Evolutionary conservation across 2,888 invertebrate species (phyloP).

Genomic region (Chrysotoxum bicinctum): DNA sequence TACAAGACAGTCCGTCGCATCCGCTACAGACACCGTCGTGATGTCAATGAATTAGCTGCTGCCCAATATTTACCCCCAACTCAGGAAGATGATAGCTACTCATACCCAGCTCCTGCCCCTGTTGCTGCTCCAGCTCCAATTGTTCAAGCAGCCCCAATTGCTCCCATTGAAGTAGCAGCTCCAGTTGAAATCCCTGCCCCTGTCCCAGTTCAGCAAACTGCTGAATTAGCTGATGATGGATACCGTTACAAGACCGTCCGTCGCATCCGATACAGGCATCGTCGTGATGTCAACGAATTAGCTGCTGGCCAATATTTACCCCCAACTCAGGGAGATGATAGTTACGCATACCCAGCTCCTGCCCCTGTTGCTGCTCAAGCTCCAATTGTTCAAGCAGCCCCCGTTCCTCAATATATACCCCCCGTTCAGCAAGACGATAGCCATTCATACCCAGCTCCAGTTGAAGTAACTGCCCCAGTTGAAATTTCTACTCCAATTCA

Average conservation of each 20-base stretch:
- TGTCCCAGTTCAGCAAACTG: neutral
- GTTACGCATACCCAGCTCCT: constrained; percentile 3
- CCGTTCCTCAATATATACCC: constrained; percentile 45
- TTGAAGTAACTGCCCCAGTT: constrained; percentile 2
- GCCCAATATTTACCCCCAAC: constrained; percentile 75
- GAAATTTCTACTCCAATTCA: constrained; percentile 6
- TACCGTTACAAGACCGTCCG: constrained; percentile 68
- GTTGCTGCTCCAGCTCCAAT: neutral
- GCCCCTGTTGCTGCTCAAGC: neutral
- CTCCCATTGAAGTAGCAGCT: neutral
- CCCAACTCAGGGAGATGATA: constrained; percentile 34
- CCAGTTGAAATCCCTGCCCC: constrained; percentile 24
- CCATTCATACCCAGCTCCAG: constrained; percentile 20
- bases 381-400: too few relatives aligned
- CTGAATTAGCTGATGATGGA: constrained; percentile 48
- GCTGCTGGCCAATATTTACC: constrained; percentile 56
- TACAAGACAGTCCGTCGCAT: constrained; percentile 73
- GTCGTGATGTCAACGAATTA: constrained; percentile 76
- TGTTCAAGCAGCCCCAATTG: neutral
- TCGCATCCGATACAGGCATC: constrained; percentile 59
- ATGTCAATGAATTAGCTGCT: constrained; percentile 76
- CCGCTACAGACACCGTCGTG: constrained; percentile 76
- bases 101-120: constrained; percentile 15
- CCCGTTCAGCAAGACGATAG: constrained; percentile 40
- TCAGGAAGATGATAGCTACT: constrained; percentile 9